phyloP scores from a whole-genome alignment of 1,140 invertebrate genomes.

The Leptopilina boulardi region DNA sequence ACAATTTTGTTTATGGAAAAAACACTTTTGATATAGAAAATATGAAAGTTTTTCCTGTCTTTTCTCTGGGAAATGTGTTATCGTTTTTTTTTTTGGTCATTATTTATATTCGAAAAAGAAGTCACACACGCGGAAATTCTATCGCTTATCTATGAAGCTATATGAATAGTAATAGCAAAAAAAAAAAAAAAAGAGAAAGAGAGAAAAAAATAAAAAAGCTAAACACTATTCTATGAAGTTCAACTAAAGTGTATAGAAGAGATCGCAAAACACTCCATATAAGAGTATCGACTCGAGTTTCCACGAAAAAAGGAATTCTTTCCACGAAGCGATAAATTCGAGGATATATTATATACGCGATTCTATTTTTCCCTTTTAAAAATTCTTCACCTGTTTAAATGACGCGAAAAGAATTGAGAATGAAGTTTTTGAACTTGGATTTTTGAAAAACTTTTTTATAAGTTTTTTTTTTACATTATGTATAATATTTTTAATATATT shows the following conservation, averaged over 20 bases:
- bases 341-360: not conserved
- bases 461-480: too few relatives aligned
- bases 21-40: too few relatives aligned
- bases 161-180: conserved; percentile 1
- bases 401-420: not conserved
- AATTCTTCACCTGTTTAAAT: not conserved
- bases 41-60: conserved; percentile 6
- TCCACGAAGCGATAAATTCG: conserved; percentile 10
- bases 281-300: conserved; percentile 10
- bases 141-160: conserved; percentile 21
- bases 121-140: not conserved
- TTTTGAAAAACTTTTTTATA: too few relatives aligned
- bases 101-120: not conserved
- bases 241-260: not conserved
- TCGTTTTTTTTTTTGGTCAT: not conserved
- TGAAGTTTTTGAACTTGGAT: not conserved
- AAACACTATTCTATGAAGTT: conserved; percentile 15
- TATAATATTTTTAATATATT: too few relatives aligned
- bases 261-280: conserved; percentile 9
- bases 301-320: not conserved
- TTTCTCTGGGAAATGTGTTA: not conserved
- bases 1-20: too few relatives aligned
- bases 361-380: not conserved
- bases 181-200: too few relatives aligned
- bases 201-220: not conserved